A percentile compares a stretch with the other conserved stretches of the same genome.
Evolutionary conservation across 2,797 vertebrate species (phyloP).

Genomic region (Dicrostonyx torquatus): DNA sequence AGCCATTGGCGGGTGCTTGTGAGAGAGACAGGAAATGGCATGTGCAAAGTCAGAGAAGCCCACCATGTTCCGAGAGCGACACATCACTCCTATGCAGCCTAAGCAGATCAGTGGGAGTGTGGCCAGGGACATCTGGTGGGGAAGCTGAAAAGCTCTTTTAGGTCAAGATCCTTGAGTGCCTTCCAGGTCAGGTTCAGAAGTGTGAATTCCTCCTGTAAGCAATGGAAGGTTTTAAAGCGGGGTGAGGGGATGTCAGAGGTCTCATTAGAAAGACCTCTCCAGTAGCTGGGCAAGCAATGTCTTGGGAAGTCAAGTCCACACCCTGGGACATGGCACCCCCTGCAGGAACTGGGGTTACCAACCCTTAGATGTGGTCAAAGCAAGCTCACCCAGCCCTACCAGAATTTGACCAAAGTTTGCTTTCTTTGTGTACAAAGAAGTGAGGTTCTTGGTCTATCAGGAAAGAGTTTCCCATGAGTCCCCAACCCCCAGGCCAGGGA

Average conservation of each 20-base stretch:
- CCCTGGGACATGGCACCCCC: neutral
- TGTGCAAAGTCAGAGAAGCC: neutral
- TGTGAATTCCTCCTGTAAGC: neutral
- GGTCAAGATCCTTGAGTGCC: neutral
- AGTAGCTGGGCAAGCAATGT: neutral
- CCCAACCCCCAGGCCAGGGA: neutral
- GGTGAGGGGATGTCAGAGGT: neutral
- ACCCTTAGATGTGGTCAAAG: neutral
- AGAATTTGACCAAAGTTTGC: neutral
- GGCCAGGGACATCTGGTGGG: neutral
- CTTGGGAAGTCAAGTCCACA: neutral
- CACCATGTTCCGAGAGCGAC: neutral
- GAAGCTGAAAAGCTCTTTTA: neutral
- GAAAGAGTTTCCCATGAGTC: neutral
- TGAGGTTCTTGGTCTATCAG: neutral
- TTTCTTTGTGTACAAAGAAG: neutral
- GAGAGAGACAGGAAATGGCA: neutral
- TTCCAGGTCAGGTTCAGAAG: neutral
- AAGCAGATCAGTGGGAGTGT: rapidly evolving
- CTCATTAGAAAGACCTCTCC: neutral
- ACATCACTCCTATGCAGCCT: neutral
- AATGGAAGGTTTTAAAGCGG: neutral
- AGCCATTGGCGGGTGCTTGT: neutral
- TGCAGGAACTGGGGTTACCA: neutral
- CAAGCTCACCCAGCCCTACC: neutral